phyloP scores from a whole-genome alignment of 2,113 vertebrate genomes.

The Galemys pyrenaicus region DNA sequence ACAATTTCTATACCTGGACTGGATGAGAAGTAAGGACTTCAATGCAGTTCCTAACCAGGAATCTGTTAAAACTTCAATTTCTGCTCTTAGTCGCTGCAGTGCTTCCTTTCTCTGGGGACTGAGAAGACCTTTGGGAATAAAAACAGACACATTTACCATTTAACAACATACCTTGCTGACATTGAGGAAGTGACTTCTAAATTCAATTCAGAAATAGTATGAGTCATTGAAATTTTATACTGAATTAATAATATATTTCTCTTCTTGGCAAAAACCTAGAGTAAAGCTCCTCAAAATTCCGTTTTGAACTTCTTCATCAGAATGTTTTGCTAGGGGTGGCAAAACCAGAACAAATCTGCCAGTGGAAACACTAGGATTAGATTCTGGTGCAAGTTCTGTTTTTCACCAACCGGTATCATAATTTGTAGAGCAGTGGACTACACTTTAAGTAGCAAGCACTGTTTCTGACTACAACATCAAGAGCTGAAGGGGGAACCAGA shows the following conservation, averaged over 20 bases:
- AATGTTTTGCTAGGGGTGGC: neutral
- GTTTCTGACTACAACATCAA: neutral
- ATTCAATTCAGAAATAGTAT: conserved; percentile 22
- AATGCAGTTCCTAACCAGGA: conserved; percentile 96
- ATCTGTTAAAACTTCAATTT: conserved; percentile 97
- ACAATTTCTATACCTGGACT: conserved; percentile 90
- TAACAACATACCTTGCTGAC: conserved; percentile 21
- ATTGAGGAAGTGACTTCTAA: neutral
- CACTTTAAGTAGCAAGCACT: neutral
- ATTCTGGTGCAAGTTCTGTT: neutral
- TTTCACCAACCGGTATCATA: neutral
- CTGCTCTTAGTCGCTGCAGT: conserved; percentile 91
- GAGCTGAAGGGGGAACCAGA: neutral
- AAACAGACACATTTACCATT: conserved; percentile 45
- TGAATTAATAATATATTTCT: neutral
- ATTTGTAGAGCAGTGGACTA: neutral
- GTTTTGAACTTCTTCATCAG: neutral
- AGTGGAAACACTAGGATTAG: neutral
- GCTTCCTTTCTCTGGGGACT: conserved; percentile 95
- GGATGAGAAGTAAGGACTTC: conserved; percentile 96
- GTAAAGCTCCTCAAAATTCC: neutral
- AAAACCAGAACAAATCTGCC: neutral
- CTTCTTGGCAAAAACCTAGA: neutral
- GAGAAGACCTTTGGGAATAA: conserved; percentile 89
- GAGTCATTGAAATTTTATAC: neutral